A percentile compares a stretch with the other conserved stretches of the same genome.
phyloP scores from a whole-genome alignment of 2,888 invertebrate species.

The Chymomyza amoena region DNA sequence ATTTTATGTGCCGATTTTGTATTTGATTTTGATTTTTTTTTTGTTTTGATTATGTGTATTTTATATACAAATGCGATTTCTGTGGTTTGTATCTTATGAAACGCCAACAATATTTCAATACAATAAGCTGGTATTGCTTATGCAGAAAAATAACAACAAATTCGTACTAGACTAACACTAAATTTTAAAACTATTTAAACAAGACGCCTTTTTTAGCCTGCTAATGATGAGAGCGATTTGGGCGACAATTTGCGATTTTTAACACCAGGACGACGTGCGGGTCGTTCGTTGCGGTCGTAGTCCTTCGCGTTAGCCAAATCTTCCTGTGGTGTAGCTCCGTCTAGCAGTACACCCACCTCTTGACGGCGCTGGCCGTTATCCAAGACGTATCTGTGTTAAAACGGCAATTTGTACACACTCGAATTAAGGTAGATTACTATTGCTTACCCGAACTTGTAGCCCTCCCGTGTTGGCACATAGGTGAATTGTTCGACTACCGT shows the following conservation, averaged over 20 bases:
- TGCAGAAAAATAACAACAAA: neutral
- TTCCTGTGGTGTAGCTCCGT: conserved; percentile 38
- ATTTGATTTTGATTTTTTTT: neutral
- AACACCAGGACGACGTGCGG: conserved; percentile 51
- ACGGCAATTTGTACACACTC: neutral
- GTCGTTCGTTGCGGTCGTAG: conserved; percentile 47
- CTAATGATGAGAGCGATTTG: conserved; percentile 63
- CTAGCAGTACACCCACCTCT: conserved; percentile 57
- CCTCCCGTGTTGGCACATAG: conserved; percentile 64
- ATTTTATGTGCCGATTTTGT: conserved; percentile 12
- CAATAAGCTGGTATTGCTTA: neutral
- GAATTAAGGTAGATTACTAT: neutral
- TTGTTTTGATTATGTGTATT: neutral
- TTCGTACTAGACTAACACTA: neutral
- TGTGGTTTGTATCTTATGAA: neutral
- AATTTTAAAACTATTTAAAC: neutral
- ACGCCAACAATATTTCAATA: neutral
- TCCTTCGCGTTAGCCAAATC: conserved; percentile 51
- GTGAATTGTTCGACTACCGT: conserved; percentile 61
- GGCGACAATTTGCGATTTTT: conserved; percentile 73
- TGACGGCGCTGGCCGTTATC: conserved; percentile 63
- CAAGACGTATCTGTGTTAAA: conserved; percentile 53
- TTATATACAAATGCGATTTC: neutral
- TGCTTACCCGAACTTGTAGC: conserved; percentile 66
- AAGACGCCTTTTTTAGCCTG: conserved; percentile 50